Conservation (phyloP, 37 sponge, comb jelly and placozoan species). For the Haliclona indistincta region DNA sequence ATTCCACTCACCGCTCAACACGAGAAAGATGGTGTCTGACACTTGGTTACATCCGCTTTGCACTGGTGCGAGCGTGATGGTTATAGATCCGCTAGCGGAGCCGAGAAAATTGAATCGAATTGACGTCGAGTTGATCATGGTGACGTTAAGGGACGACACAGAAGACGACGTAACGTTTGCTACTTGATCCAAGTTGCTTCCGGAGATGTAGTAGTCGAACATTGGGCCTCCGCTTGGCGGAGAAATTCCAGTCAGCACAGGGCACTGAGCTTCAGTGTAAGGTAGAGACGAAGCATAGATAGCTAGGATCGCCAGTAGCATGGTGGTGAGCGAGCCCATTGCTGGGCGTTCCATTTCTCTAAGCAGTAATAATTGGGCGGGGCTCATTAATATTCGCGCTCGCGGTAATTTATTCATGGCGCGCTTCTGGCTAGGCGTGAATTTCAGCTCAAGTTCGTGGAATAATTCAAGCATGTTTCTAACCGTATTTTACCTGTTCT, state of each 20-base stretch:
- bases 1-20: background rate
- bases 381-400: no score
- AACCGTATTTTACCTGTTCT: no score
- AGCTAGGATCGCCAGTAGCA: no score
- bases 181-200: constrained; percentile 16
- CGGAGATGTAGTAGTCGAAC: constrained; percentile 7
- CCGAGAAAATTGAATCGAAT: background rate
- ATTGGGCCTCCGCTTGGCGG: background rate
- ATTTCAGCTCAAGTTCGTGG: no score
- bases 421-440: no score
- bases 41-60: background rate
- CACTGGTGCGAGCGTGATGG: constrained; percentile 1
- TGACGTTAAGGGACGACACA: background rate
- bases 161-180: background rate
- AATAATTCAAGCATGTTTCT: no score
- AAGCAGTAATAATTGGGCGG: no score
- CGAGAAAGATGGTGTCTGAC: background rate
- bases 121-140: background rate
- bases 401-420: no score
- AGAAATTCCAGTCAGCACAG: background rate
- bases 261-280: background rate
- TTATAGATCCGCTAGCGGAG: background rate
- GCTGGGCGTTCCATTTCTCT: no score
- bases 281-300: no score
- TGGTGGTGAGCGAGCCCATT: no score